Evolutionary conservation across 1,140 invertebrate genomes (phyloP), one percentile per base, ranked within the genome.

Genomic region (Oryzaephilus surinamensis): DNA sequence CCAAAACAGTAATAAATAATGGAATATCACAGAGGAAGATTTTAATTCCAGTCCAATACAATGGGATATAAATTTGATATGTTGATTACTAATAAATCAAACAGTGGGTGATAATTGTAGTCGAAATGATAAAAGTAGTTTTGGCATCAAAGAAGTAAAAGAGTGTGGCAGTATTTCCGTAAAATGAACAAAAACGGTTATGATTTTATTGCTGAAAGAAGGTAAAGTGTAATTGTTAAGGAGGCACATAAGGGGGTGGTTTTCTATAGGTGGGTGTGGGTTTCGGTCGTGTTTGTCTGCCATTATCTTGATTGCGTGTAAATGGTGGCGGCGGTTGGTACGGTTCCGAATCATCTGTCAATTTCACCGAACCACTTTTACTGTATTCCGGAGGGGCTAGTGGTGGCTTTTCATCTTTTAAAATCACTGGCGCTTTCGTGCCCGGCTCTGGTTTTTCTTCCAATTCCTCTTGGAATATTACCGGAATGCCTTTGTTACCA

Each of bases 391-490:
- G 79, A 3, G 81, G 81, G 5, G 80, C 79, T 38, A 91, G 63
- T 0, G 90, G 89, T 16, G 90, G 89, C 58, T 90, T 91, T 57
- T 94, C 90, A 47, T 94, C 89, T 47, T 91, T 86, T 61, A 94
- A 74, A 45, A 95, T 94, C 2, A 95, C 79, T 1, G 90, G 90
- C 23, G 81, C 79, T 65, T 93, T 93, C 51, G 89, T 87, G 17
- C 80, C 81, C 6, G 56, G 46, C 43, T 61, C 83, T 1, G 81
- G 84, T 55, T 89, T 84, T 54, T 95, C 90, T 48, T 92, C 88
- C 8, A 94, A 66, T 60, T 97, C 92, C 63, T 97, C 90, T 14
- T 82, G 81, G 63, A 95, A 93, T 46, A 95, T 95, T 6, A 94
- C 85, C 1, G 91, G 91, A 48, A 92, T 85, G 20, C 88, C 88